phyloP scores from a whole-genome alignment of 2,888 invertebrate genomes.

The Acrobasis suavella region DNA sequence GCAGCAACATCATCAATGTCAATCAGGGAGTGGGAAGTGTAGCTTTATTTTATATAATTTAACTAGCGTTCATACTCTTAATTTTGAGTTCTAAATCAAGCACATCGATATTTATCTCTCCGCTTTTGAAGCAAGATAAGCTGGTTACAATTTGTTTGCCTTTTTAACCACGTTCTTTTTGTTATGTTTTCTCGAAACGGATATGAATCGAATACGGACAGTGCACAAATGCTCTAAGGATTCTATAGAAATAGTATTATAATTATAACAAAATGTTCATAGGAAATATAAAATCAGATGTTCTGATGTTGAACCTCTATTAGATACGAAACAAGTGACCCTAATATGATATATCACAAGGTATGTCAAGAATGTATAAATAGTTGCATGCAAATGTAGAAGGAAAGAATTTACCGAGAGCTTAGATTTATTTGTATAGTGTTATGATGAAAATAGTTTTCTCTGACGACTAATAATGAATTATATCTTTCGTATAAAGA shows the following conservation, averaged over 20 bases:
- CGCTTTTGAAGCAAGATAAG: too few species aligned
- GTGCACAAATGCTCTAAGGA: slow-evolving; percentile 32
- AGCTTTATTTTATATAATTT: too few species aligned
- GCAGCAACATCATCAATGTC: too few species aligned
- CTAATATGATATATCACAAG: slow-evolving; percentile 51
- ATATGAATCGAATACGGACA: too few species aligned
- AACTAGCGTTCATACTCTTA: too few species aligned
- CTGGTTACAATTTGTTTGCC: too few species aligned
- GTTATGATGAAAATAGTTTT: slow-evolving; percentile 1
- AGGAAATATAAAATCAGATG: background rate
- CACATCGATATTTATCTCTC: too few species aligned
- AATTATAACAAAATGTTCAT: slow-evolving; percentile 7
- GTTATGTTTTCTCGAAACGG: too few species aligned
- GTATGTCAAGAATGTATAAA: slow-evolving; percentile 41
- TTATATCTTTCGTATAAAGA: slow-evolving; percentile 5
- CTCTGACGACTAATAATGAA: background rate
- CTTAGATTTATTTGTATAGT: slow-evolving; percentile 5
- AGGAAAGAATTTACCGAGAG: slow-evolving; percentile 4
- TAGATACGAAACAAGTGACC: slow-evolving; percentile 31
- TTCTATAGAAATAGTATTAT: slow-evolving; percentile 38
- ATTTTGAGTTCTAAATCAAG: too few species aligned
- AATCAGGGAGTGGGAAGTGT: too few species aligned
- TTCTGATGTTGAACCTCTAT: background rate
- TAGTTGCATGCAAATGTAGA: slow-evolving; percentile 11
- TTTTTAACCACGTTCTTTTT: too few species aligned